Conservation (phyloP, 1,140 invertebrate genomes). For the Drosophila rhopaloa region DNA sequence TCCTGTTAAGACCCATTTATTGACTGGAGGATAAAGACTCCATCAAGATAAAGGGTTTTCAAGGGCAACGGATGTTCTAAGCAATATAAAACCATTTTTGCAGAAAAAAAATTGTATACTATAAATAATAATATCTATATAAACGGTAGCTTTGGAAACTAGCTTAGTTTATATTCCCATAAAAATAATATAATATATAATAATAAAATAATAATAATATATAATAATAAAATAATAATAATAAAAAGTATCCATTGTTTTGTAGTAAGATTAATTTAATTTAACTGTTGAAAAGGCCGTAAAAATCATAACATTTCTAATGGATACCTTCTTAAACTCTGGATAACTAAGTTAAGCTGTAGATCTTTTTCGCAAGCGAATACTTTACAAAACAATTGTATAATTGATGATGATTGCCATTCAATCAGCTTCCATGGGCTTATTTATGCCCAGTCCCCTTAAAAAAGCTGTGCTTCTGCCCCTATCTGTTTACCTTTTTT, state of each 20-base stretch:
- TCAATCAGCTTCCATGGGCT: constrained; percentile 31
- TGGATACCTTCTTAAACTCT: not conserved
- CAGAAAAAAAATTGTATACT: not conserved
- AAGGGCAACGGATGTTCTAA: not conserved
- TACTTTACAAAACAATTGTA: too few species aligned
- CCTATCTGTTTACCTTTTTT: not conserved
- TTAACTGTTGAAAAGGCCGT: not conserved
- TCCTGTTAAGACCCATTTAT: not conserved
- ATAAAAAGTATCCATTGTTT: too few species aligned
- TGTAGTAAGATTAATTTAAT: too few species aligned
- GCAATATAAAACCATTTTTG: not conserved
- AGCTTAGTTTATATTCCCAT: too few species aligned
- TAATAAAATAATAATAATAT: too few species aligned
- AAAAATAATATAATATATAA: too few species aligned
- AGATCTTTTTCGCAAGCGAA: too few species aligned
- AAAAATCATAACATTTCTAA: not conserved
- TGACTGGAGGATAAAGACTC: constrained; percentile 6
- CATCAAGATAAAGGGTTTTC: constrained; percentile 1
- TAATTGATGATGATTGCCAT: constrained; percentile 56
- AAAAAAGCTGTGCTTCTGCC: constrained; percentile 2
- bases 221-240: too few species aligned
- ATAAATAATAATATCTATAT: too few species aligned
- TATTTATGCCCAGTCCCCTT: not conserved
- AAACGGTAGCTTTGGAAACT: too few species aligned
- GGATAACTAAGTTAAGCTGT: too few species aligned